Base-by-base conservation (phyloP, 2,888 invertebrate genomes). In the Periphyllus acericola region DNA sequence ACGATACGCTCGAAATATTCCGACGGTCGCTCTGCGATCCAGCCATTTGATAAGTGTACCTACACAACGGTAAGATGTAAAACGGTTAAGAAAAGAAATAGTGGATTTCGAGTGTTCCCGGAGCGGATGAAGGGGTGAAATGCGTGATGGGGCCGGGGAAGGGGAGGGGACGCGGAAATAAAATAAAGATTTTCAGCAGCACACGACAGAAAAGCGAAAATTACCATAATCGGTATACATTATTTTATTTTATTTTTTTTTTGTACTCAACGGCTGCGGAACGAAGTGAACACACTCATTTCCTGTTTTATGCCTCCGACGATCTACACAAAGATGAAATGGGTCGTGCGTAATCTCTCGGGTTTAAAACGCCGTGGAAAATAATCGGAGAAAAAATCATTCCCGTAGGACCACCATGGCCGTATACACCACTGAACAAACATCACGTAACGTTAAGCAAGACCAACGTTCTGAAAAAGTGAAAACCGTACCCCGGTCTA, bases 191-290 rank as follows among this genome's bases (percentile, higher is more conserved):
- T 79, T 55, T 71, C 46, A 71, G 8, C 11, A 46, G 52, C 34
- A 25, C 52, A 32, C 32, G 34, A 52, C 34, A n/a, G 46, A 74
- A 83, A 83, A 83, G 25, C 52, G 5, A 74, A 74, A 74, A 83
- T 83, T 83, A 83, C 36, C 83, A 83, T 83, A 83, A 75, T 83
- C 74, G 55, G 34, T 55, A 19, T 74, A 55, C 14, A 29, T 71
- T 74, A 60, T 83, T 74, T 78, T 14, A 60, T 72, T 72, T 2
- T 72, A n/a, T n/a, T n/a, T n/a, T n/a, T n/a, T n/a, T n/a, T n/a
- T n/a, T n/a, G n/a, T n/a, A n/a, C n/a, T n/a, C n/a, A n/a, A n/a
- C 55, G 55, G n/a, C 55, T 0, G 55, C 21, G 74, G 29, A 36
- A 60, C 74, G 74, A 74, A 83, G 74, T 74, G 55, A 74, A 19